Evolutionary conservation across 2,113 vertebrate species (phyloP), one percentile per base, ranked within the genome.

Genomic region (Platycercus adscitus): DNA sequence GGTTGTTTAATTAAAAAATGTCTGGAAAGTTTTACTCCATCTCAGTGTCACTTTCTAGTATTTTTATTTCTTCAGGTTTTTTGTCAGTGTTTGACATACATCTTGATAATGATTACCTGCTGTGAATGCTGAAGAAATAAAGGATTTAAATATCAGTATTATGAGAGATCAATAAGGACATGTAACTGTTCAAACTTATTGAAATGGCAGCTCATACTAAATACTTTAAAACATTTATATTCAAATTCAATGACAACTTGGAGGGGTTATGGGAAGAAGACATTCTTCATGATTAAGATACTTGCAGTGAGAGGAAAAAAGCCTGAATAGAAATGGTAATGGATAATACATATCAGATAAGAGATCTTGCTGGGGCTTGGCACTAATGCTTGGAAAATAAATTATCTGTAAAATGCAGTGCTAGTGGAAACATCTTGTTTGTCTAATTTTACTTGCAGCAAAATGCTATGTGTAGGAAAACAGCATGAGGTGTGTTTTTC

Each of bases 381-480:
- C 52, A 29, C 50, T 79, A 89, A 88, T 7, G 1, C 28, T 61
- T 84, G 23, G 37, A 96, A 93, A 61, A 84, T 56, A 58, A 72
- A 68, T 91, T 79, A 70, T 64, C 58, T 83, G 63, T 91, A 91
- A 97, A 96, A 85, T 21, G 58, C 52, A 37, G 80, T 46, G 49
- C 33, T 65, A 55, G 14, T n/a, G 66, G 35, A 79, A 64, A 10
- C 10, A 68, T 70, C 58, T 88, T 94, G 37, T 85, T 95, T 85
- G 69, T 94, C 60, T 88, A 93, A 89, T 96, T 93, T 90, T 88
- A 81, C 25, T 85, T 58, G 17, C 69, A 86, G 52, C 25, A 77
- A 91, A 72, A 94, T 61, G 68, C 26, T 78, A 49, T 58, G 37
- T 65, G 83, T 61, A 95, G 63, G 69, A 70, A 73, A 95, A 70